phyloP scores from a whole-genome alignment of 2,888 invertebrate species.

The Drosophila peninsularis region DNA sequence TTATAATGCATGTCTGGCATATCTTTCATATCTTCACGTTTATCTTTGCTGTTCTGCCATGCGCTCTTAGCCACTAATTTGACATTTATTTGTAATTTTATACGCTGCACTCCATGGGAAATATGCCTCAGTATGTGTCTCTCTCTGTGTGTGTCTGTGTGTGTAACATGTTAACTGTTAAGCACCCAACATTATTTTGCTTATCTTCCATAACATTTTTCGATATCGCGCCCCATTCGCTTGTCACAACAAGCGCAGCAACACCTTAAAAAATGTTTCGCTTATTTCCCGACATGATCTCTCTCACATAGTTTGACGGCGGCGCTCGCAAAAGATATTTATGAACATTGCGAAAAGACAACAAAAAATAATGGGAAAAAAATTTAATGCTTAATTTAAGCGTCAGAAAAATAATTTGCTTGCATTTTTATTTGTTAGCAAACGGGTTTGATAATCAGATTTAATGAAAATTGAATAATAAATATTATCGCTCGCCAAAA shows the following conservation, averaged over 20 bases:
- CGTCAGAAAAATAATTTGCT: conserved; percentile 73
- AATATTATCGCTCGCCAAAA: conserved; percentile 71
- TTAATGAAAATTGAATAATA: conserved; percentile 79
- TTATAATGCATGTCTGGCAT: conserved; percentile 49
- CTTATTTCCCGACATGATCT: conserved; percentile 60
- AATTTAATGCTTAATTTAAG: conserved; percentile 75
- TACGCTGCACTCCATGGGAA: conserved; percentile 27
- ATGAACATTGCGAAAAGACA: conserved; percentile 60
- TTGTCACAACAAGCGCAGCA: conserved; percentile 70
- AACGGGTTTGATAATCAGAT: conserved; percentile 73
- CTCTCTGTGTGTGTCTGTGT: background rate
- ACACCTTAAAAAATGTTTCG: conserved; percentile 69
- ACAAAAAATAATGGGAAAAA: background rate
- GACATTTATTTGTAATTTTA: conserved; percentile 58
- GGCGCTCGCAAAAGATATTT: conserved; percentile 52
- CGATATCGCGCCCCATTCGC: conserved; percentile 54
- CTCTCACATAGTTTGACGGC: conserved; percentile 36
- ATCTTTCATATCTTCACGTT: conserved; percentile 38
- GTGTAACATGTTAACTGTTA: conserved; percentile 26
- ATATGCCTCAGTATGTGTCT: background rate
- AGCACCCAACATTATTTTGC: conserved; percentile 31
- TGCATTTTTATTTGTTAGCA: conserved; percentile 53
- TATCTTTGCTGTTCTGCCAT: conserved; percentile 23
- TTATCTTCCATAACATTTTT: conserved; percentile 40
- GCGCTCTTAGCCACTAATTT: conserved; percentile 51